Evolutionary conservation across 2,888 invertebrate genomes (phyloP).

Genomic region (Thymelicus sylvestris): DNA sequence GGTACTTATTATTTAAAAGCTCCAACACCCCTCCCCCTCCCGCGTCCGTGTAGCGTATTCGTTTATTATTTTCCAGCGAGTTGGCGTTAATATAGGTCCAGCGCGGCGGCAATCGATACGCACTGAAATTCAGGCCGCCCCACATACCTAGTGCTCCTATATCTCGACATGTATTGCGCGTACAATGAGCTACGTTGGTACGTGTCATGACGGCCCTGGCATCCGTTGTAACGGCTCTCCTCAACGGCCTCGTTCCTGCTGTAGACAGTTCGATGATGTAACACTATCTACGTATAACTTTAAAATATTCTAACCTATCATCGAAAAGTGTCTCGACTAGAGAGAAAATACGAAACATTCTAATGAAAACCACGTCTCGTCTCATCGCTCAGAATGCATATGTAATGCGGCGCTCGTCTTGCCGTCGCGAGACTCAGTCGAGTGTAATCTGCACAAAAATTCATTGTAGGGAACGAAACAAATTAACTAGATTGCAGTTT

Average conservation of each 20-base stretch:
- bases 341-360: constrained; percentile 2
- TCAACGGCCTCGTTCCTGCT: constrained; percentile 15
- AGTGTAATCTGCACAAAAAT: constrained; percentile 26
- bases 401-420: constrained; percentile 16
- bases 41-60: constrained; percentile 7
- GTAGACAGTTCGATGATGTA: constrained; percentile 2
- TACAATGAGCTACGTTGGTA: constrained; percentile 22
- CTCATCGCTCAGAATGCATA: constrained; percentile 12
- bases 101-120: constrained; percentile 42
- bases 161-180: constrained; percentile 43
- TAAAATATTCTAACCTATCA: not conserved
- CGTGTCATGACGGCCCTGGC: constrained; percentile 51
- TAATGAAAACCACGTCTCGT: constrained; percentile 10
- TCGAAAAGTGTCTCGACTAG: not conserved
- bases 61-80: constrained; percentile 30
- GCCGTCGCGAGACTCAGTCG: constrained; percentile 7
- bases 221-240: constrained; percentile 16
- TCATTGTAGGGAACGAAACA: constrained; percentile 19
- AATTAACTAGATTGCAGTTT: constrained; percentile 22
- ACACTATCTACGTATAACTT: not conserved
- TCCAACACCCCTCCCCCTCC: too few relatives aligned
- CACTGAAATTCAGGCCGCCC: constrained; percentile 45
- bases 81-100: constrained; percentile 29
- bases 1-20: not conserved
- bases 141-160: constrained; percentile 32